Percentiles rank a stretch among this genome's conserved stretches.
These are phyloP conservation scores for Delphinapterus leucas DNA, from an alignment of 2,113 vertebrate species.

Conservation along the genomic window DNA sequence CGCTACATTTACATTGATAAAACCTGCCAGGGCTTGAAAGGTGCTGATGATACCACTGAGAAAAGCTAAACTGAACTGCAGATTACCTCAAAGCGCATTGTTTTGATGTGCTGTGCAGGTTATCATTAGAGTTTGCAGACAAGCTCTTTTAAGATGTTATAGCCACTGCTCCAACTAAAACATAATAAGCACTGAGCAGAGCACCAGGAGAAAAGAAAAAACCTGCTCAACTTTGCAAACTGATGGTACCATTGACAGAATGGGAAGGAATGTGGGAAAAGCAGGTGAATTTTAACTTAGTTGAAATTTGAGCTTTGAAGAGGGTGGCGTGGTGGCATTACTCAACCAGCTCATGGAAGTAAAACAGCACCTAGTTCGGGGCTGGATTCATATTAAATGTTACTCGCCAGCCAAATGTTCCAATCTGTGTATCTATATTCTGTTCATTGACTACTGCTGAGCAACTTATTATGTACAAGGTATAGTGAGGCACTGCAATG, in stretches of 20 bases:
- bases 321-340: background rate
- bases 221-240: background rate
- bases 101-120: slow-evolving; percentile 43
- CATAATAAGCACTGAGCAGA: background rate
- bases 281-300: background rate
- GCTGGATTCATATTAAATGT: background rate
- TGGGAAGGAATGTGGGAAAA: slow-evolving; percentile 2
- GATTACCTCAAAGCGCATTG: slow-evolving; percentile 28
- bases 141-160: slow-evolving; percentile 49
- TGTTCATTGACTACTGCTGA: background rate
- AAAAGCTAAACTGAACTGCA: background rate
- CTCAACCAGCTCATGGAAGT: background rate
- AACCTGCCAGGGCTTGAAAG: slow-evolving; percentile 36
- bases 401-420: background rate
- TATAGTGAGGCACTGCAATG: background rate
- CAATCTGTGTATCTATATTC: background rate
- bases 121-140: slow-evolving; percentile 27
- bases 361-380: background rate
- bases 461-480: background rate
- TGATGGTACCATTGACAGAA: background rate
- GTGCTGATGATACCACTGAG: background rate
- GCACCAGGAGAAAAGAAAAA: background rate
- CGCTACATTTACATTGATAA: slow-evolving; percentile 55
- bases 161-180: slow-evolving; percentile 44
- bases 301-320: background rate